phyloP scores from a whole-genome alignment of 2,888 invertebrate genomes.

The Drosophila affinis region DNA sequence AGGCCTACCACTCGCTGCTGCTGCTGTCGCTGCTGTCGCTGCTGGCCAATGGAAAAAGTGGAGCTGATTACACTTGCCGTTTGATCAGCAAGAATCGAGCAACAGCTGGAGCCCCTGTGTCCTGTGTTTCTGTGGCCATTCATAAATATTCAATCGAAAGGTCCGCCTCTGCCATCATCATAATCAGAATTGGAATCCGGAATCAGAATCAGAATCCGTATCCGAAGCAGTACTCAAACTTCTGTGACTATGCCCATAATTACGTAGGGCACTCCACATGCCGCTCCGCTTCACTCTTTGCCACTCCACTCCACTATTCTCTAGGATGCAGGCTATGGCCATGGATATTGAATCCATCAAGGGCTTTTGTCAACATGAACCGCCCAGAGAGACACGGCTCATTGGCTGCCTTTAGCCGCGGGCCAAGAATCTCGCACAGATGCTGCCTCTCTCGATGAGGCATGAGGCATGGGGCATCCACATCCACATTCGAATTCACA shows the following conservation, averaged over 20 bases:
- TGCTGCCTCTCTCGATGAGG: slow-evolving; percentile 64
- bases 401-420: slow-evolving; percentile 73
- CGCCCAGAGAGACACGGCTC: slow-evolving; percentile 61
- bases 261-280: slow-evolving; percentile 48
- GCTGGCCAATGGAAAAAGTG: slow-evolving; percentile 4
- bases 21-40: background rate
- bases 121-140: slow-evolving; percentile 41
- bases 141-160: slow-evolving; percentile 72
- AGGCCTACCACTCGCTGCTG: slow-evolving; percentile 21
- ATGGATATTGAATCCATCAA: slow-evolving; percentile 51
- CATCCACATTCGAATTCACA: slow-evolving; percentile 8
- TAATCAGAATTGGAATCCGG: slow-evolving; percentile 30
- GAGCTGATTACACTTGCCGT: slow-evolving; percentile 75
- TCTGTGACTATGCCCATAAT: slow-evolving; percentile 68
- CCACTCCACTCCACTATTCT: background rate
- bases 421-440: slow-evolving; percentile 78
- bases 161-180: slow-evolving; percentile 23
- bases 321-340: slow-evolving; percentile 28
- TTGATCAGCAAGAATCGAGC: slow-evolving; percentile 58
- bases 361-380: slow-evolving; percentile 70
- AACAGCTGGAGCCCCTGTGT: slow-evolving; percentile 44
- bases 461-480: slow-evolving; percentile 1
- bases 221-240: slow-evolving; percentile 58
- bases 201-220: slow-evolving; percentile 32
- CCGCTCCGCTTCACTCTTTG: background rate